Evolutionary conservation across 1,140 invertebrate genomes (phyloP).

Genomic region (Lithobius niger): DNA sequence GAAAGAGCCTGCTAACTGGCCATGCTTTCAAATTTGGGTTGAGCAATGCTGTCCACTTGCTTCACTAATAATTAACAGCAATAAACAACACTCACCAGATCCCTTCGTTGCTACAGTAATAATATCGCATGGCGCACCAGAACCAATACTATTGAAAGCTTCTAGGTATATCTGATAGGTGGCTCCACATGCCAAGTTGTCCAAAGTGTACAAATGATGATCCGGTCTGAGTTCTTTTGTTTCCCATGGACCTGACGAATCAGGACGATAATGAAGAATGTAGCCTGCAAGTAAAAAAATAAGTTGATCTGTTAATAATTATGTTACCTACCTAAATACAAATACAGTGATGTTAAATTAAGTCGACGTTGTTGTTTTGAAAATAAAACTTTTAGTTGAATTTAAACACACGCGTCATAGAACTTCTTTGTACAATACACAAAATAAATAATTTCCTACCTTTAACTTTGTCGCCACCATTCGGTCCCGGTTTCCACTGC

Average conservation of each 20-base stretch:
- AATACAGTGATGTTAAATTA: too few relatives aligned
- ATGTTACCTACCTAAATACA: too few relatives aligned
- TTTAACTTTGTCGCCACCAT: conserved; percentile 1
- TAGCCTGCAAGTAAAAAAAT: background rate
- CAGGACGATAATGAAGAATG: conserved; percentile 3
- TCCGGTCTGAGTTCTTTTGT: too few relatives aligned
- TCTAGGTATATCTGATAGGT: too few relatives aligned
- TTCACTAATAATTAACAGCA: too few relatives aligned
- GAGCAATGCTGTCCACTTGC: too few relatives aligned
- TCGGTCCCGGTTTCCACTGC: conserved; percentile 5
- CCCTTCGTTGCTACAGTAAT: background rate
- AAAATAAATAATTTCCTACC: too few relatives aligned
- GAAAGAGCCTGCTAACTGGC: too few relatives aligned
- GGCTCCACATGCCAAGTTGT: conserved; percentile 30
- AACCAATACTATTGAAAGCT: conserved; percentile 25
- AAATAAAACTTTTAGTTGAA: conserved; percentile 7
- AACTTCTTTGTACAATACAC: too few relatives aligned
- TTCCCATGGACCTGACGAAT: background rate
- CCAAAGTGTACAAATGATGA: background rate
- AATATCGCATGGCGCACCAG: conserved; percentile 37
- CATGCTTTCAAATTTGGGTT: too few relatives aligned
- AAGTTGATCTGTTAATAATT: too few relatives aligned
- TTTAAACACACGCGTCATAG: conserved; percentile 7
- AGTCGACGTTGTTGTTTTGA: conserved; percentile 8
- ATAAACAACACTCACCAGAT: too few relatives aligned